Evolutionary conservation across 2,113 vertebrate genomes (phyloP), one percentile per base, ranked within the genome.

Genomic region (Coryphaenoides rupestris): DNA sequence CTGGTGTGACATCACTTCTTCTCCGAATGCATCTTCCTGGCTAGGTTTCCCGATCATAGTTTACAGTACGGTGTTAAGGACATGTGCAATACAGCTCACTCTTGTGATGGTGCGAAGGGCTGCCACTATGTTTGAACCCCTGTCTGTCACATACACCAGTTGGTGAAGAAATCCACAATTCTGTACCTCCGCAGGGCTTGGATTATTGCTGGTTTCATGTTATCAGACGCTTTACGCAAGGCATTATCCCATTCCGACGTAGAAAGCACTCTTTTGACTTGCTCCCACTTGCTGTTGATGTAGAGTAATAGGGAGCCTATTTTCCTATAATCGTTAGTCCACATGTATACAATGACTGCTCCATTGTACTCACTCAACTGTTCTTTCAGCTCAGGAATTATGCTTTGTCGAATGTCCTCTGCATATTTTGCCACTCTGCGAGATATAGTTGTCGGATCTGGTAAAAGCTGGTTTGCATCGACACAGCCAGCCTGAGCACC

Each of bases 231-330:
- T 60, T 68, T 53, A 13, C 24, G 65, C 14, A 60, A 24, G n/a
- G 45, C 12, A 21, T 23, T 40, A 19, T 68, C 46, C 58, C 58
- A 68, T 55, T 60, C 23, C 10, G 56, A 58, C 3, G 58, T 68
- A 52, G 21, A 60, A 19, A 60, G 65, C 58, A 68, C 58, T 54
- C 49, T 16, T 40, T 68, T 50, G 10, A 12, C 24, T 16, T 60
- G 45, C 55, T 59, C 22, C 58, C 65, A 68, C 49, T 60, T 68
- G 13, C 13, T 6, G 49, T 68, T 53, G 22, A 68, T 68, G 46
- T 60, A 68, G 24, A 60, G 58, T 24, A 59, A 68, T 23, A 68
- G n/a, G n/a, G n/a, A n/a, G n/a, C n/a, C n/a, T n/a, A n/a, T n/a
- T n/a, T n/a, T n/a, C n/a, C n/a, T n/a, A n/a, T n/a, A n/a, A n/a